Base-by-base conservation (phyloP, 2,113 vertebrate species). In the Isurus oxyrinchus region DNA sequence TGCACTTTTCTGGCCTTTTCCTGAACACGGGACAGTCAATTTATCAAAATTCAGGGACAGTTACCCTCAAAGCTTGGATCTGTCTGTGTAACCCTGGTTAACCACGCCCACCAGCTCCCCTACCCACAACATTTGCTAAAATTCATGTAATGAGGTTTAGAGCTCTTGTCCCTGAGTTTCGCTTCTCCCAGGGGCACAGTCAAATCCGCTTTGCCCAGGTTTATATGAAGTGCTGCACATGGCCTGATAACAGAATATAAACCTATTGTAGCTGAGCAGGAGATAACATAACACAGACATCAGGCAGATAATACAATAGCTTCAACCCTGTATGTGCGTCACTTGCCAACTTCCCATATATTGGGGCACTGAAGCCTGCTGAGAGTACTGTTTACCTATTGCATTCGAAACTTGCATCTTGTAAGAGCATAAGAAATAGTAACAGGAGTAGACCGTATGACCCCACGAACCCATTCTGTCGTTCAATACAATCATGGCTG, bases 121-220 rank as follows among this genome's bases (percentile, higher is more conserved):
- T 27, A 25, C 25, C 5, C 69, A 7, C 69, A 66, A 72, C 72
- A 35, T 35, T 35, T 13, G 10, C n/a, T 19, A 84, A 44, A 84
- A 49, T 84, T 84, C 19, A 44, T 44, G 5, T 84, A 21, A 84
- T 49, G 40, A 4, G 81, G 44, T 84, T 84, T 44, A 7, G 40
- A 84, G 81, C 81, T 84, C 16, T 21, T 84, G 81, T 84, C 81
- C 40, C 81, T 40, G 81, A 84, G 81, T n/a, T 40, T 84, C 40
- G 40, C n/a, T 21, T 44, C 81, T 84, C 81, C 81, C 81, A 49
- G 14, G 81, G 81, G 81, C 81, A 44, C 81, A 84, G 81, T 49
- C 81, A 84, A 84, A 84, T 84, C 81, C 40, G 81, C 81, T 84
- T 84, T 84, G 79, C 81, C 81, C 81, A 84, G 81, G 81, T 84